Base-by-base conservation (phyloP, 2,797 vertebrate genomes). In the Orestias chungarensis region DNA sequence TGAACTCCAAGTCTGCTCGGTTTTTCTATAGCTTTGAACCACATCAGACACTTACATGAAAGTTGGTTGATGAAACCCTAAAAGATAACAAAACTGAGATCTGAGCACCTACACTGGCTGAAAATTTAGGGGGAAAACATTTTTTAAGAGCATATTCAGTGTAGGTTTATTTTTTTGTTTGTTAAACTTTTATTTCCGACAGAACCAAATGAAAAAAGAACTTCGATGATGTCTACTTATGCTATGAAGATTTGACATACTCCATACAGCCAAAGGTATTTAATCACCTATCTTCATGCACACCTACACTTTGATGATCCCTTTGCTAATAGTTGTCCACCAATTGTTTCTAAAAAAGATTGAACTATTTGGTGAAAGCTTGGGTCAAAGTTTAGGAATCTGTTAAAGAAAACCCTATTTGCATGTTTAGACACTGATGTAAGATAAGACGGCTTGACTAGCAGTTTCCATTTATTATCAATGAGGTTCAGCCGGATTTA, bases 11-110 rank as follows among this genome's bases (percentile, higher is more conserved):
- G 59, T 73, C 42, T 12, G 3, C 31, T 66, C 17, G 17, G 47
- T 38, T 31, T 40, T 57, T 74, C 40, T n/a, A 35, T 12, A 40
- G 23, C 11, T n/a, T 62, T 62, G 59, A n/a, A 40, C 33, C 11
- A 59, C 55, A 35, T 59, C 8, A 35, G 7, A 59, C 55, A 59
- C 18, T n/a, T 62, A 62, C 35, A 25, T 40, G 35, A 62, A 62
- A 62, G 57, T 33, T 61, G 23, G 10, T 61, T 40, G 59, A 46
- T 72, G 8, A 79, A 79, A 71, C 43, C 23, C 17, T 66, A 20
- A 64, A 65, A 64, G 43, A 46, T 47, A 52, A 14, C 17, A 66
- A 35, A 46, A 40, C 33, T 52, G n/a, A 17, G 66, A 38, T 38
- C 12, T 54, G 35, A 70, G 27, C 20, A 9, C 25, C 43, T 11